phyloP scores from a whole-genome alignment of 2,797 vertebrate genomes.

The Catamblyrhynchus diadema region DNA sequence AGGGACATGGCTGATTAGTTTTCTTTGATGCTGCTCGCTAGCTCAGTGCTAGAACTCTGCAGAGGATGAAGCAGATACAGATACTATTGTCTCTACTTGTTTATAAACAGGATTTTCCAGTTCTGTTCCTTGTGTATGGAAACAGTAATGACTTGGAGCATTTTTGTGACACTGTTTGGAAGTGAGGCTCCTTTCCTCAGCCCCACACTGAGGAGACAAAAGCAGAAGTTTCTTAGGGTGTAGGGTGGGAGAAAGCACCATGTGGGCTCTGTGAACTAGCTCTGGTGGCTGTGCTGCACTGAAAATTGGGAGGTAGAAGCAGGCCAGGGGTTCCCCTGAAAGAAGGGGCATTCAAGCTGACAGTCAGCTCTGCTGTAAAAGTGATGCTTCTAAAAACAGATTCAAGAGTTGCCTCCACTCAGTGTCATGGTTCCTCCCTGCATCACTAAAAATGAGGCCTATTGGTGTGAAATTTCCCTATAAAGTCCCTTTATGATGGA shows the following conservation, averaged over 20 bases:
- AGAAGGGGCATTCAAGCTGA: neutral
- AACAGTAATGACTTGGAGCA: neutral
- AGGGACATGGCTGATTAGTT: neutral
- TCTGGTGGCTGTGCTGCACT: neutral
- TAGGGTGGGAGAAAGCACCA: neutral
- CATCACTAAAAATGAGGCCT: neutral
- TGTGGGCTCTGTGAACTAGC: neutral
- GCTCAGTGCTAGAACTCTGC: neutral
- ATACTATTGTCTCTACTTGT: neutral
- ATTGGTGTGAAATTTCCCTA: neutral
- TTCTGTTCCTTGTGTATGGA: neutral
- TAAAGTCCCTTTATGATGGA: neutral
- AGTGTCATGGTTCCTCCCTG: neutral
- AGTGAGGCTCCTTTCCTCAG: neutral
- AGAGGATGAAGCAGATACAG: neutral
- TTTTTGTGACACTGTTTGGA: neutral
- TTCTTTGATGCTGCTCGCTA: neutral
- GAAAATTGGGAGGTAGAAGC: neutral
- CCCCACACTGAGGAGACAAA: neutral
- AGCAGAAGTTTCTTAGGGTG: neutral
- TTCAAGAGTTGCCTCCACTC: neutral
- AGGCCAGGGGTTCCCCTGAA: neutral
- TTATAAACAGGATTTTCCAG: conserved; percentile 27
- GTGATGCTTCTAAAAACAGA: neutral
- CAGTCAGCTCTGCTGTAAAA: neutral